Evolutionary conservation across 1,140 invertebrate species (phyloP).

Genomic region (Calephelis nemesis): DNA sequence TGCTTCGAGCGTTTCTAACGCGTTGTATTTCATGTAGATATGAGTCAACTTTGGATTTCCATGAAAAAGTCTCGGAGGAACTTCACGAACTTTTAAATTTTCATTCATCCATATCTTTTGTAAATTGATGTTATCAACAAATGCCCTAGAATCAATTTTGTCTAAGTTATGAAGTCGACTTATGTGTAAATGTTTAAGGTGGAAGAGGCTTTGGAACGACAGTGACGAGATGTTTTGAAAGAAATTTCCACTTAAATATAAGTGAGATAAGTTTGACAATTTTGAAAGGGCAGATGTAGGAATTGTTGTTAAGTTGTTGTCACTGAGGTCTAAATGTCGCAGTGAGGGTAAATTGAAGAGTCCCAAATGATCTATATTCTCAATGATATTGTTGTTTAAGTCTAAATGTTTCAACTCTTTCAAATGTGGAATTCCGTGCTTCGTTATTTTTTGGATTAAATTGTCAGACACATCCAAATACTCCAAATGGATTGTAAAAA

Average conservation of each 20-base stretch:
- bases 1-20: conserved; percentile 85
- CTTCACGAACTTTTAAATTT: conserved; percentile 84
- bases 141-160: conserved; percentile 86
- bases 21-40: conserved; percentile 86
- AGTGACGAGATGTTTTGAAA: conserved; percentile 84
- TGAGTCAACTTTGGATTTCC: conserved; percentile 86
- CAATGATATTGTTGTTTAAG: conserved; percentile 86
- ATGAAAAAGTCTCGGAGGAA: conserved; percentile 87
- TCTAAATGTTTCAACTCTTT: conserved; percentile 83
- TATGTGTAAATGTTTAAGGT: conserved; percentile 86
- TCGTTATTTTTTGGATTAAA: conserved; percentile 84
- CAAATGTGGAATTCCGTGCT: conserved; percentile 84
- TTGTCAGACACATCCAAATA: conserved; percentile 86
- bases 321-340: conserved; percentile 86
- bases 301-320: conserved; percentile 89
- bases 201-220: conserved; percentile 89
- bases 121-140: conserved; percentile 91
- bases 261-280: conserved; percentile 85
- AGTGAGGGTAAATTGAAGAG: conserved; percentile 85
- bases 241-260: conserved; percentile 88
- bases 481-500: conserved; percentile 82
- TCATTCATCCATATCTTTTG: conserved; percentile 88
- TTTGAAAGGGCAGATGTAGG: conserved; percentile 87
- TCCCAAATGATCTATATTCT: conserved; percentile 82
- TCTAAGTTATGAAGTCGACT: conserved; percentile 83